Conservation (phyloP, 2,888 invertebrate genomes). For the Stenotaenia linearis region DNA sequence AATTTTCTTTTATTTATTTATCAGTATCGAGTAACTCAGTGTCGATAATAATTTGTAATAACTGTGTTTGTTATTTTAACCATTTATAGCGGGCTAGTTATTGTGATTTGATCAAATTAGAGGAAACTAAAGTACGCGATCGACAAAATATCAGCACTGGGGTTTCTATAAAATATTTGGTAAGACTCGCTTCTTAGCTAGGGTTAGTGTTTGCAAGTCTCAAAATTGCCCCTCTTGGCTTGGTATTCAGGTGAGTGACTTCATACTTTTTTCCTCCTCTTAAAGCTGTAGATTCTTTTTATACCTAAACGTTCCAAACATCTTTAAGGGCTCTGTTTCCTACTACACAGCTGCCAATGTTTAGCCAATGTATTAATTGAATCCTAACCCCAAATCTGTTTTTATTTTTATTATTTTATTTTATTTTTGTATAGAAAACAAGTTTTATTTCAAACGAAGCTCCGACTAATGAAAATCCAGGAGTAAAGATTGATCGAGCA, state of each 20-base stretch:
- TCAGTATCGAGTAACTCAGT: background rate
- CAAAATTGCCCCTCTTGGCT: background rate
- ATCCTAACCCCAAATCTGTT: background rate
- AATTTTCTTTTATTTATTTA: background rate
- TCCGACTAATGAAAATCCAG: constrained; percentile 48
- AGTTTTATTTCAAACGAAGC: constrained; percentile 72
- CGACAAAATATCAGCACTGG: constrained; percentile 33
- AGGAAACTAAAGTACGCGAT: constrained; percentile 20
- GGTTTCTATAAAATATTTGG: constrained; percentile 35
- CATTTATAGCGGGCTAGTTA: constrained; percentile 35
- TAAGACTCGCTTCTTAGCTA: constrained; percentile 29
- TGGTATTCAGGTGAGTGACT: constrained; percentile 17
- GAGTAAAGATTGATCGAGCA: constrained; percentile 54
- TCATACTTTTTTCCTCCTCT: background rate
- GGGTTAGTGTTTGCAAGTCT: constrained; percentile 3
- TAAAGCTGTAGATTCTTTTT: background rate
- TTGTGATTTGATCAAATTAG: constrained; percentile 35
- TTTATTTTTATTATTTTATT: background rate
- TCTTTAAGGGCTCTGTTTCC: background rate
- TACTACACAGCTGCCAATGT: background rate
- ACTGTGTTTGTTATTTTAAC: background rate
- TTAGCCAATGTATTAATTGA: background rate
- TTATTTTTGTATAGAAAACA: constrained; percentile 60
- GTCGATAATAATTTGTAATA: background rate
- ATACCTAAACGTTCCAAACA: background rate